Base-by-base conservation (phyloP, 2,113 vertebrate species). In the Phrynosoma platyrhinos region DNA sequence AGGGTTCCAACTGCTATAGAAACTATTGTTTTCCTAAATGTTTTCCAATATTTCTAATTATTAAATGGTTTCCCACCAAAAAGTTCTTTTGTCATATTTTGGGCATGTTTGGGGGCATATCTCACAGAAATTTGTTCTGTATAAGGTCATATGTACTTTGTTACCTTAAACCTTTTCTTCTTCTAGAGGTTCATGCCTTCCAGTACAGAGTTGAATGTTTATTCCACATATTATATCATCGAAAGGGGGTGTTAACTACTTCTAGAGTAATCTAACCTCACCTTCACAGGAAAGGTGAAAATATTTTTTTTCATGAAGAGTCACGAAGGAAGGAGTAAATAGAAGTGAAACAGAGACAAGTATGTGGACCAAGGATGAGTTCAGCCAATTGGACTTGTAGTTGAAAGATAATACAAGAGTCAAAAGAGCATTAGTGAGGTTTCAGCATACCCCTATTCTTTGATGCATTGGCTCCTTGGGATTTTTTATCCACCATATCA, bases 181-280 rank as follows among this genome's bases (percentile, higher is more conserved):
- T 30, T 20, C 30, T 66, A 23, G 12, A 40, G 27, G 10, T 85
- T 88, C 84, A 84, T 25, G 92, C 90, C 55, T 58, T 58, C 55
- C 55, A 58, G 92, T 77, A 95, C 89, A 89, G 85, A 47, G 92
- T 94, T 94, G 94, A 95, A 95, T 95, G 94, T 95, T 96, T 95
- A 92, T 94, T 96, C 94, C 93, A 95, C 95, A 95, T 95, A 91
- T 92, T 93, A 95, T 93, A 96, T 95, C 92, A 94, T 92, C 95
- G 10, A 58, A 13, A 95, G 95, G 95, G 96, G 95, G 93, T 94
- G 94, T 92, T 94, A 95, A 95, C 93, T 95, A 94, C 95, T 94
- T 79, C 95, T 95, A 90, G 94, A 96, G 92, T 87, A 94, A 95
- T 96, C 93, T 95, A 92, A 94, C 94, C 96, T 95, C 95, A 95